phyloP scores from a whole-genome alignment of 2,113 vertebrate species.

The Pavo muticus region DNA sequence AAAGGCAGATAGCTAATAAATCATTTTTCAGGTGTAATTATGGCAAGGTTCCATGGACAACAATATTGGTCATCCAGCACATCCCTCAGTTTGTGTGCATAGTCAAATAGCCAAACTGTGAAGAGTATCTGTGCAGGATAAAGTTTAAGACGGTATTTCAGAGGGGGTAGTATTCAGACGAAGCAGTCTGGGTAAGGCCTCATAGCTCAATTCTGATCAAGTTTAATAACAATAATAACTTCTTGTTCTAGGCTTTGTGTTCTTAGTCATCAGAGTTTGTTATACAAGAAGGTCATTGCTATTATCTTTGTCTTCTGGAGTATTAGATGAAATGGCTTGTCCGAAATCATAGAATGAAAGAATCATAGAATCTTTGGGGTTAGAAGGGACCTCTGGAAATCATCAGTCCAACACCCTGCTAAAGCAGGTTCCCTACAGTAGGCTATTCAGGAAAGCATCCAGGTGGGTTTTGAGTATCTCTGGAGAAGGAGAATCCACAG shows the following conservation, averaged over 20 bases:
- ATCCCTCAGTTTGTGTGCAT: not conserved
- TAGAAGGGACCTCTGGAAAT: too few species aligned
- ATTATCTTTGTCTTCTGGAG: not conserved
- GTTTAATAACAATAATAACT: not conserved
- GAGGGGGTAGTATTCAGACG: not conserved
- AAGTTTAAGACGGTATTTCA: not conserved
- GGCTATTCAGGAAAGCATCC: too few species aligned
- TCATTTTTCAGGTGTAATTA: not conserved
- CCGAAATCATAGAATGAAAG: too few species aligned
- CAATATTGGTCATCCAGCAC: not conserved
- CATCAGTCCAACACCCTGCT: too few species aligned
- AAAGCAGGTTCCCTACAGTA: too few species aligned
- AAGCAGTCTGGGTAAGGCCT: not conserved
- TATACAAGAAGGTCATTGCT: not conserved
- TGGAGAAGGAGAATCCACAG: too few species aligned
- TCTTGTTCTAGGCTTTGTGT: not conserved
- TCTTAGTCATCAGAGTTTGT: not conserved
- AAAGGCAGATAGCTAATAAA: not conserved
- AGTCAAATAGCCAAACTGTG: not conserved
- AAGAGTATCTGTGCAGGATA: rapidly evolving
- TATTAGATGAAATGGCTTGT: not conserved
- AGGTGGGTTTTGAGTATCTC: too few species aligned
- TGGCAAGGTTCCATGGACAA: not conserved
- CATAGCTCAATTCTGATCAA: not conserved
- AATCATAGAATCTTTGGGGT: too few species aligned